Percentiles rank a stretch among this genome's conserved stretches.
phyloP scores from a whole-genome alignment of 1,140 invertebrate species.

The Euwallacea similis region DNA sequence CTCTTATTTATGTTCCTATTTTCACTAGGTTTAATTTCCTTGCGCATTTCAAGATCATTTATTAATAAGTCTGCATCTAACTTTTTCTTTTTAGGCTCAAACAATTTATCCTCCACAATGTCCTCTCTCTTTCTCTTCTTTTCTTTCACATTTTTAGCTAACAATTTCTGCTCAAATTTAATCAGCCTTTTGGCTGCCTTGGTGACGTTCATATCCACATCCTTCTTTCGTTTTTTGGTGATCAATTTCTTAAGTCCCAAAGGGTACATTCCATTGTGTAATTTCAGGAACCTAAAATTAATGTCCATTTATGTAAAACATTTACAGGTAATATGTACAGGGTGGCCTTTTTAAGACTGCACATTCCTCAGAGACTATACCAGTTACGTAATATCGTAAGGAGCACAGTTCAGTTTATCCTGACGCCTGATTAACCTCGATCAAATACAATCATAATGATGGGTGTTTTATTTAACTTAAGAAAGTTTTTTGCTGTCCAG shows the following conservation, averaged over 20 bases:
- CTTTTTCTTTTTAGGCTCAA: neutral
- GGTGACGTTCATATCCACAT: constrained; percentile 42
- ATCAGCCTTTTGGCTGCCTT: constrained; percentile 46
- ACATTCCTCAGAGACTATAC: neutral
- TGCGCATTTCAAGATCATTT: no score
- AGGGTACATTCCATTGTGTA: constrained; percentile 64
- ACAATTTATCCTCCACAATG: constrained; percentile 1
- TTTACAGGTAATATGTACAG: neutral
- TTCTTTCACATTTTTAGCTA: constrained; percentile 23
- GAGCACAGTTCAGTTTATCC: no score
- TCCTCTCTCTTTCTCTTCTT: constrained; percentile 17
- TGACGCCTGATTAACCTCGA: no score
- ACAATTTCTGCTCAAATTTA: constrained; percentile 48
- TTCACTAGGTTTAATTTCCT: no score
- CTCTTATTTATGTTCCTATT: no score
- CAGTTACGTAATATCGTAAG: no score
- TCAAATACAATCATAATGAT: no score
- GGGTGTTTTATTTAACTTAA: no score
- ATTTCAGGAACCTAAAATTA: constrained; percentile 58
- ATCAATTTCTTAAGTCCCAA: constrained; percentile 61
- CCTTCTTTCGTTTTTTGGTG: constrained; percentile 37
- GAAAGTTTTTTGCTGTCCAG: no score
- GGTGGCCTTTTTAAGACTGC: neutral
- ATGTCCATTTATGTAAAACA: neutral
- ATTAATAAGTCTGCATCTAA: neutral